phyloP scores from a whole-genome alignment of 2,888 invertebrate genomes.

The Tetropium fuscum region DNA sequence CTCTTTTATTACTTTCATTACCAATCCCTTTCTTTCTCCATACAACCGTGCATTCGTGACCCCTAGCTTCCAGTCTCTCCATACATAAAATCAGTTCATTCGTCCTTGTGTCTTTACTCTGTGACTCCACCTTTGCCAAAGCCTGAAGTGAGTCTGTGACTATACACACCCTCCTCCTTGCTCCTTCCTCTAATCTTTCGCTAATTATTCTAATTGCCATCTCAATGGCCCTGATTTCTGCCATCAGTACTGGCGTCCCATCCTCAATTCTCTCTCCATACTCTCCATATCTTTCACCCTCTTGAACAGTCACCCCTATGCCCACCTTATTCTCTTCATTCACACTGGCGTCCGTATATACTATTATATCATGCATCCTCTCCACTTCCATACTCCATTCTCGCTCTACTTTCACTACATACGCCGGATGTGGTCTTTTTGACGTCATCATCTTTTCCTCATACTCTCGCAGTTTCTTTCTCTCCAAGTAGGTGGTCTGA shows the following conservation, averaged over 20 bases:
- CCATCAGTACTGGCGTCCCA: not conserved
- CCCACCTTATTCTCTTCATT: not conserved
- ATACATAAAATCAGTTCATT: not conserved
- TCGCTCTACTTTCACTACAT: not conserved
- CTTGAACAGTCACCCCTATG: not conserved
- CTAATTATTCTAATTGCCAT: not conserved
- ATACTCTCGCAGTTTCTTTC: not conserved
- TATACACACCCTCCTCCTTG: not conserved
- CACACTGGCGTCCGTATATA: not conserved
- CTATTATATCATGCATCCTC: not conserved
- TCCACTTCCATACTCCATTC: not conserved
- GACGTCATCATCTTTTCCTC: not conserved
- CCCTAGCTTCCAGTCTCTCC: not conserved
- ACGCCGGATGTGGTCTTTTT: not conserved
- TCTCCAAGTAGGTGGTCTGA: not conserved
- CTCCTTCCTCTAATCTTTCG: not conserved
- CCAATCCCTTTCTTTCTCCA: not conserved
- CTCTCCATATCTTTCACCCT: not conserved
- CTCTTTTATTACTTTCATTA: not conserved
- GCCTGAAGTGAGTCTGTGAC: not conserved
- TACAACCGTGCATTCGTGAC: not conserved
- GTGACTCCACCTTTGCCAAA: not conserved
- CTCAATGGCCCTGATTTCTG: not conserved
- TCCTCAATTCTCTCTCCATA: not conserved
- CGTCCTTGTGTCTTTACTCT: not conserved